Percentiles rank a stretch among this genome's conserved stretches.
phyloP scores from a whole-genome alignment of 1,140 invertebrate species.

The Antheraea pernyi region DNA sequence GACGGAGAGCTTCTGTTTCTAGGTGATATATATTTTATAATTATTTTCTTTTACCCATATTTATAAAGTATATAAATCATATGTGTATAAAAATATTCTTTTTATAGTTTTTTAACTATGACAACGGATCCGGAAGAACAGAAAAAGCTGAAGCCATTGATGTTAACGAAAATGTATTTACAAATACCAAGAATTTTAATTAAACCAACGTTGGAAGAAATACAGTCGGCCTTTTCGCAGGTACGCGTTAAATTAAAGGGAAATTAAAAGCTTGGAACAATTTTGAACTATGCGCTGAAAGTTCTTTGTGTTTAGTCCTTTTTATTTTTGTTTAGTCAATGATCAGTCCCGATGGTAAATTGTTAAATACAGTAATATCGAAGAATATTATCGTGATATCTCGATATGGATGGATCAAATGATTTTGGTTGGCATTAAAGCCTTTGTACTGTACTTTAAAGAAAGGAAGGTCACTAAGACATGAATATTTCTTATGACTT shows the following conservation, averaged over 20 bases:
- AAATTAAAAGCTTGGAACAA: background rate
- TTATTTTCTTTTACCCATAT: background rate
- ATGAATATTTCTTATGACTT: too few species aligned
- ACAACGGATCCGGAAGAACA: slow-evolving; percentile 60
- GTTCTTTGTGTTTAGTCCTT: too few species aligned
- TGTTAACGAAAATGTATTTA: slow-evolving; percentile 81
- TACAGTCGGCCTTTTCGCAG: slow-evolving; percentile 85
- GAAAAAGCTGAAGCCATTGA: slow-evolving; percentile 75
- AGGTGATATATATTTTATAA: slow-evolving; percentile 65
- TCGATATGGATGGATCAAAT: too few species aligned
- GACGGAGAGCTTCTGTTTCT: slow-evolving; percentile 80
- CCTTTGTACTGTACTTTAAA: too few species aligned
- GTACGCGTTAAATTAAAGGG: slow-evolving; percentile 46
- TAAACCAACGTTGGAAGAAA: slow-evolving; percentile 84
- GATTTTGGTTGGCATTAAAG: too few species aligned
- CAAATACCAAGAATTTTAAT: slow-evolving; percentile 82
- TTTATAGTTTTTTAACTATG: slow-evolving; percentile 66
- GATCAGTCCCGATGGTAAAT: too few species aligned
- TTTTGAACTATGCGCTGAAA: too few species aligned
- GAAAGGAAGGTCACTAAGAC: too few species aligned
- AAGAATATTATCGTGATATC: too few species aligned
- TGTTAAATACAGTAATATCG: too few species aligned
- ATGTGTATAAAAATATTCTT: background rate
- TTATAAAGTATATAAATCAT: background rate
- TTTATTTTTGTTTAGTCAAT: too few species aligned